Conservation (phyloP, 2,113 vertebrate genomes). For the Brachyistius frenatus region DNA sequence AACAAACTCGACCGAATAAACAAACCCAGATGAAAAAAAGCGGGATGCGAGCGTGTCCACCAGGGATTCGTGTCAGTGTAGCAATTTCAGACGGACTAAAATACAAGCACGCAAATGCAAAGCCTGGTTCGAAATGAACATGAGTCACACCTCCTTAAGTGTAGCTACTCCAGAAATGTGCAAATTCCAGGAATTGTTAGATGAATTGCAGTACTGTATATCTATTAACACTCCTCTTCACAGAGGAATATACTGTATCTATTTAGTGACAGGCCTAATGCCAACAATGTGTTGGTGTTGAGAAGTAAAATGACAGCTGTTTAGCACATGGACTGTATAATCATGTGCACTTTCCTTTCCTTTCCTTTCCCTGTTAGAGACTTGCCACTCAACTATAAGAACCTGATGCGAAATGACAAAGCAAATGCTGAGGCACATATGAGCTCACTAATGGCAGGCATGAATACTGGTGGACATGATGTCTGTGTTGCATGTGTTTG, state of each 20-base stretch:
- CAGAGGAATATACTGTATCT: not conserved
- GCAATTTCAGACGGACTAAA: conserved; percentile 40
- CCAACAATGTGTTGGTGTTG: not conserved
- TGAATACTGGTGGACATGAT: not conserved
- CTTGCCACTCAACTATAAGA: not conserved
- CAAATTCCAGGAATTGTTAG: not conserved
- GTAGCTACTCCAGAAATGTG: not conserved
- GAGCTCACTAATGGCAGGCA: not conserved
- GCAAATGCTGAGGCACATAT: not conserved
- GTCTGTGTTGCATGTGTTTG: not conserved
- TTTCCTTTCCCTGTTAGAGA: not conserved
- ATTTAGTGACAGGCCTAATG: not conserved
- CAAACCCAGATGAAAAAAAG: conserved; percentile 46
- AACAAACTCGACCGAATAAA: conserved; percentile 56
- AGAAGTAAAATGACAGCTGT: not conserved
- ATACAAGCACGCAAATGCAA: conserved; percentile 1
- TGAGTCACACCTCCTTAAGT: not conserved
- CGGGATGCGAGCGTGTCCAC: conserved; percentile 5
- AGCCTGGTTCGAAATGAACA: not conserved
- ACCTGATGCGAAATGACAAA: not conserved
- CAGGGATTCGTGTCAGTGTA: conserved; percentile 45
- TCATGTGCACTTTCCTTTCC: not conserved
- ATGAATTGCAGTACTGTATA: not conserved
- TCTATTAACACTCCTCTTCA: not conserved
- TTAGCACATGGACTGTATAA: not conserved